phyloP scores from a whole-genome alignment of 2,888 invertebrate species.

The Lomographa bimaculata region DNA sequence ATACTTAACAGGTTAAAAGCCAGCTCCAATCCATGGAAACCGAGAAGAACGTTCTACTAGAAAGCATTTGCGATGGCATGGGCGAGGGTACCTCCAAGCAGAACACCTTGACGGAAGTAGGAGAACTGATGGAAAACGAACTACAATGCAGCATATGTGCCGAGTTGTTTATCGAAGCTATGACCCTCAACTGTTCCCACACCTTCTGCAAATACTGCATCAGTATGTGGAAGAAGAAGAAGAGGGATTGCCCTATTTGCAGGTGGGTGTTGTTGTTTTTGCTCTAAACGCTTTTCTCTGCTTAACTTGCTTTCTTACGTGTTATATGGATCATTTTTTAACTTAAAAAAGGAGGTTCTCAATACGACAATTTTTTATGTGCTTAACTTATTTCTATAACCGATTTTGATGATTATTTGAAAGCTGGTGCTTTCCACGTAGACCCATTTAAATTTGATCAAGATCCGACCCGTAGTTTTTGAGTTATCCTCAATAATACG shows the following conservation, averaged over 20 bases:
- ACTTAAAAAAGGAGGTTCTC: no score
- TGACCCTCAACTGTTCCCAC: slow-evolving; percentile 88
- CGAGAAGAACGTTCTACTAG: slow-evolving; percentile 58
- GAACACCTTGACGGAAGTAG: slow-evolving; percentile 60
- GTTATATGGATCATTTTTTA: no score
- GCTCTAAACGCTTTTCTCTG: no score
- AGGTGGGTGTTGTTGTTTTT: no score
- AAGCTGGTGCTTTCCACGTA: no score
- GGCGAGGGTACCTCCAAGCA: slow-evolving; percentile 49
- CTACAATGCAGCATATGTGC: slow-evolving; percentile 90
- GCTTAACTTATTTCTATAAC: no score
- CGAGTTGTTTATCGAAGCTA: slow-evolving; percentile 88
- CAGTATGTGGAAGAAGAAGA: slow-evolving; percentile 86
- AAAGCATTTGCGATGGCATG: slow-evolving; percentile 40
- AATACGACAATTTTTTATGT: no score
- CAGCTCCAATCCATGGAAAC: slow-evolving; percentile 56
- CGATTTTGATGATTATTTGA: no score
- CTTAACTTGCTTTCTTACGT: no score
- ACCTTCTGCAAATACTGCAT: slow-evolving; percentile 90
- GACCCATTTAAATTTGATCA: no score
- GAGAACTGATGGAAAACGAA: slow-evolving; percentile 86
- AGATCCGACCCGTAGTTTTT: no score
- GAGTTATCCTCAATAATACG: no score
- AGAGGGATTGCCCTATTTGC: slow-evolving; percentile 89
- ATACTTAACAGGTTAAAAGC: slow-evolving; percentile 55